Evolutionary conservation across 2,888 invertebrate species (phyloP), one percentile per base, ranked within the genome.

Genomic region (Lymantria dispar): DNA sequence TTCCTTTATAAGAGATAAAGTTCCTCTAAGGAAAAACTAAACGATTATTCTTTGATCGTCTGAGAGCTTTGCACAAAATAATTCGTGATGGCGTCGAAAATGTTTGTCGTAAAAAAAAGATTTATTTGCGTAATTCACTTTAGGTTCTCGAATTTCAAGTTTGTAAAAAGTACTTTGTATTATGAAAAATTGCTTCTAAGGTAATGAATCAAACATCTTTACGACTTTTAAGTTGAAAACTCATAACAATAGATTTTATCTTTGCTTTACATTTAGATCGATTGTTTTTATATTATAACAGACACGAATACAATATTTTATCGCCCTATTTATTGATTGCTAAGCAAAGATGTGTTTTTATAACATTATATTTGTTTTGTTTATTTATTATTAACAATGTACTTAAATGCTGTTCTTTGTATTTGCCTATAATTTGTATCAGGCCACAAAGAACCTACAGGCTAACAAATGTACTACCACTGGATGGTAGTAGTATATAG

Each of bases 1-100:
- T 47, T 62, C 38, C 49, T 50, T 66, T 56, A 39, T 50, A 56
- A 53, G 55, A 63, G 52, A 63, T 58, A 53, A 67, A 55, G 48
- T 52, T 58, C 47, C 37, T 50, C 44, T 40, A 40, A 14, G 8
- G 36, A 40, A 22, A 13, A 57, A 57, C 43, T 55, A 51, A 46
- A 51, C 48, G 48, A 43, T 62, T 53, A 57, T 63, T 55, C 52
- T 60, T 60, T 60, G 55, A 64, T 60, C 54, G 47, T 43, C 47
- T 63, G 55, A 66, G 53, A 64, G 54, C 50, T 63, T 61, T 53
- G 40, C 41, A 50, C 15, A 42, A 44, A 22, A 38, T 12, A 40
- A 45, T 41, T 43, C 43, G n/a, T 50, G 36, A 38, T 45, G 29
- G 37, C 30, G 29, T 38, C 31, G 8, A 37, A n/a, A 37, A 45